Base-by-base conservation (phyloP, 2,888 invertebrate genomes). In the Drosophila tripunctata region DNA sequence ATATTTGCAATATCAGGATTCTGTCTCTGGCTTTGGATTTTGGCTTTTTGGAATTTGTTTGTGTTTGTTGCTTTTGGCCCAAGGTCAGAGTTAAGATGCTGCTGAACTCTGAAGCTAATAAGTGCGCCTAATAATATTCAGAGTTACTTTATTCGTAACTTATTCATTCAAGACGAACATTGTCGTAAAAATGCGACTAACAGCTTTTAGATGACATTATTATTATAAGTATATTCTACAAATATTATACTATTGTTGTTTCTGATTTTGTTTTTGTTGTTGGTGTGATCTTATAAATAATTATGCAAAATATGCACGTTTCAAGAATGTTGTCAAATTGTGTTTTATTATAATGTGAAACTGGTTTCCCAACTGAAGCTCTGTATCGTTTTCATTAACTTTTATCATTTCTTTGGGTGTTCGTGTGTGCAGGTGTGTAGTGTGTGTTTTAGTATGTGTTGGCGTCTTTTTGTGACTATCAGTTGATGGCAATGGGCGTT, bases 291-390 rank as follows among this genome's bases (percentile, higher is more conserved):
- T 63, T 57, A 71, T 55, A 54, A 66, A 83, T 70, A 50, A 35
- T 73, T 80, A 81, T 67, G 64, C 58, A 77, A 80, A 65, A 65
- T 77, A 68, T 81, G 78, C 87, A 66, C 75, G 55, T 63, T 72
- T 60, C 51, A 74, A 81, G 82, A 82, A 82, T 82, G 74, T 58
- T 73, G 69, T 60, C 75, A 65, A 85, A 62, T 85, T 69, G 54
- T 58, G 60, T 80, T 87, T 80, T 73, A 80, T 80, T 69, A 69
- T 64, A 64, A 69, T 65, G 64, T 52, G 27, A 67, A 87, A 87
- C 88, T 60, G 82, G 81, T 82, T 75, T 58, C 52, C 62, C 22
- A 41, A 62, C 51, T 55, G 24, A 58, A 45, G 61, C 61, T 61
- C 41, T 52, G 51, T 62, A 51, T 60, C 31, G 54, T 43, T 75